Percentiles rank a stretch among this genome's conserved stretches.
Evolutionary conservation across 2,888 invertebrate genomes (phyloP).

Genomic region (Perdita meconis): DNA sequence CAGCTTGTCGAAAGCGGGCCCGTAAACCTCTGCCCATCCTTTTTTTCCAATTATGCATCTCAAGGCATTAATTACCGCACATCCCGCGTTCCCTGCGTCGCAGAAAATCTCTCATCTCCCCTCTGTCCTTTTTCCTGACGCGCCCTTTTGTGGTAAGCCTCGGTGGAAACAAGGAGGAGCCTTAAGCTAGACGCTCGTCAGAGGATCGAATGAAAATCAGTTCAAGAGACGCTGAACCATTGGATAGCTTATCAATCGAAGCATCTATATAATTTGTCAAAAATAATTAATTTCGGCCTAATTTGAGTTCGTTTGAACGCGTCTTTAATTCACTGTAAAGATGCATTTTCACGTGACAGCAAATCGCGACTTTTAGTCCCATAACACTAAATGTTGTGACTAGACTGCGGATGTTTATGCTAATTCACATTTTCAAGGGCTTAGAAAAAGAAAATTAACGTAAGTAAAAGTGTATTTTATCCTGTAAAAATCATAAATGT

Average conservation of each 20-base stretch:
- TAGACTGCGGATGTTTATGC: too few relatives aligned
- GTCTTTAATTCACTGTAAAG: too few relatives aligned
- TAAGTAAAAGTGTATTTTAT: too few relatives aligned
- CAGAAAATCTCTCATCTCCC: background rate
- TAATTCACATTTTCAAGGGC: too few relatives aligned
- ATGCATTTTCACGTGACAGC: too few relatives aligned
- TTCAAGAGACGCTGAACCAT: too few relatives aligned
- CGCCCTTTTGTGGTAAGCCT: background rate
- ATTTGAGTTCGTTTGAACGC: background rate
- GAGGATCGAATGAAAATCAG: background rate
- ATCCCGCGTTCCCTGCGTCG: background rate
- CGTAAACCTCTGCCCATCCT: constrained; percentile 44
- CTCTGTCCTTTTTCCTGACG: constrained; percentile 5
- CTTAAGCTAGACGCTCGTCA: background rate
- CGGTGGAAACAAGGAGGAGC: background rate
- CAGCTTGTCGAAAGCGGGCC: constrained; percentile 15
- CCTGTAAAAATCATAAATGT: too few relatives aligned
- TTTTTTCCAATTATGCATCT: constrained; percentile 32
- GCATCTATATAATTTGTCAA: background rate
- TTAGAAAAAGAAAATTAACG: too few relatives aligned
- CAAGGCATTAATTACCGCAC: constrained; percentile 37
- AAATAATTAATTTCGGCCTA: background rate
- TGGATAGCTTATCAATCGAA: background rate
- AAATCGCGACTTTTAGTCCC: too few relatives aligned
- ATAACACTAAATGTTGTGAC: too few relatives aligned